phyloP scores from a whole-genome alignment of 2,797 vertebrate genomes.

The Poeciliopsis gracilis region DNA sequence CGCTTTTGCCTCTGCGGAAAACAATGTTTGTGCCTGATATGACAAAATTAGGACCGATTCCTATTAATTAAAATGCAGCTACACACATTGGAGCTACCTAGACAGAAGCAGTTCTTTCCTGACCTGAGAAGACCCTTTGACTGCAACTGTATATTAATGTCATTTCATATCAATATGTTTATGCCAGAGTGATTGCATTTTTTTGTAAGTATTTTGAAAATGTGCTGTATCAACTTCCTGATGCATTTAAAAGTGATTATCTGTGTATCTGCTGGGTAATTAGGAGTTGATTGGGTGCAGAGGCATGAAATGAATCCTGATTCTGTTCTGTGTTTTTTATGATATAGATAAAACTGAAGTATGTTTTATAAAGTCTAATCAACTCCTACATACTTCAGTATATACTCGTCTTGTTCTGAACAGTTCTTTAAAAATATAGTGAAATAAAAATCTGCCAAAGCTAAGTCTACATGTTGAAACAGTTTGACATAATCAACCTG shows the following conservation, averaged over 20 bases:
- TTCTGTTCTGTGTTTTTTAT: neutral
- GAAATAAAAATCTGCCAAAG: slow-evolving; percentile 15
- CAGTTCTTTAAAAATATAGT: slow-evolving; percentile 17
- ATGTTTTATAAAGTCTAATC: neutral
- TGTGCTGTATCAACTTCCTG: neutral
- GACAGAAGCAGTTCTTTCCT: neutral
- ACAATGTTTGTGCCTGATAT: neutral
- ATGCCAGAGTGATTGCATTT: neutral
- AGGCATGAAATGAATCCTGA: neutral
- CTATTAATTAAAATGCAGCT: slow-evolving; percentile 3
- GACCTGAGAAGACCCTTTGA: neutral
- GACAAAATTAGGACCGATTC: neutral
- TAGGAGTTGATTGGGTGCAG: neutral
- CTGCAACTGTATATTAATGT: neutral
- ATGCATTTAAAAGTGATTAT: neutral
- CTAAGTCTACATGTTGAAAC: slow-evolving; percentile 26
- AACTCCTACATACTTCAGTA: neutral
- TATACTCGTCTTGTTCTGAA: neutral
- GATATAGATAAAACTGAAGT: neutral
- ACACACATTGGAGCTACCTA: neutral
- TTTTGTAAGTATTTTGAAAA: neutral
- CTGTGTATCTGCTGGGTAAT: slow-evolving; percentile 8
- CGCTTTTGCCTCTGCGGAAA: neutral
- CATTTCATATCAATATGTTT: neutral
- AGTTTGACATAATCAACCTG: slow-evolving; percentile 43